Evolutionary conservation across 2,113 vertebrate species (phyloP), one percentile per base, ranked within the genome.

Genomic region (Ochotona curzoniae): DNA sequence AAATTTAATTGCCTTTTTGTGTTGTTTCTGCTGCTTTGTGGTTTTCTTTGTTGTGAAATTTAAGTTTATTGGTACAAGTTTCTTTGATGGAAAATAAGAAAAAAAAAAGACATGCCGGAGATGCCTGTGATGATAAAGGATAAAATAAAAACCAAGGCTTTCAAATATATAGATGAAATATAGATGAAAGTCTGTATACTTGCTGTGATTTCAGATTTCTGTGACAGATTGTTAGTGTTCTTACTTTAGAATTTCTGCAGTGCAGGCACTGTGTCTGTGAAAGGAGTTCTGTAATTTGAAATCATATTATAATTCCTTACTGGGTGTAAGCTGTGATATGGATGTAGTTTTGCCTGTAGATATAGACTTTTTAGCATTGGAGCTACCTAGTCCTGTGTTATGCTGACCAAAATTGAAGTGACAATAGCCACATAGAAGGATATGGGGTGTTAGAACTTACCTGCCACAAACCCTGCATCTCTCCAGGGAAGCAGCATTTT

Each of bases 41-140:
- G 76, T 84, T 95, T 95, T 93, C 30, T 84, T 85, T 94, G 32
- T 87, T 96, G 92, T 91, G 30, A 87, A 32, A 94, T 69, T 15
- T 60, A 71, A 0, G 47, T 7, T 92, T 90, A 80, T 67, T 96
- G 63, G 83, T 83, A n/a, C 32, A 71, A 67, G 93, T 90, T 93
- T 38, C 49, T 95, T 94, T 94, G 80, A 86, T 91, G 63, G 61
- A 92, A 95, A 84, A 66, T 2, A 51, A 70, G 80, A 61, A 80
- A 49, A 57, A 83, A 35, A 49, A 32, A 70, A 78, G 38, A 69
- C 61, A 69, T 73, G 15, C 75, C 73, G 87, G 35, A 80, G 35
- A 69, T 87, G 57, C 30, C n/a, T 23, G 0, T 75, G 67, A 49
- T 74, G 15, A 7, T 71, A 90, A 86, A 81, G 60, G 93, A 61